These are phyloP conservation scores for Cydia splendana DNA, from an alignment of 1,140 invertebrate species.

Conservation along the genomic window DNA sequence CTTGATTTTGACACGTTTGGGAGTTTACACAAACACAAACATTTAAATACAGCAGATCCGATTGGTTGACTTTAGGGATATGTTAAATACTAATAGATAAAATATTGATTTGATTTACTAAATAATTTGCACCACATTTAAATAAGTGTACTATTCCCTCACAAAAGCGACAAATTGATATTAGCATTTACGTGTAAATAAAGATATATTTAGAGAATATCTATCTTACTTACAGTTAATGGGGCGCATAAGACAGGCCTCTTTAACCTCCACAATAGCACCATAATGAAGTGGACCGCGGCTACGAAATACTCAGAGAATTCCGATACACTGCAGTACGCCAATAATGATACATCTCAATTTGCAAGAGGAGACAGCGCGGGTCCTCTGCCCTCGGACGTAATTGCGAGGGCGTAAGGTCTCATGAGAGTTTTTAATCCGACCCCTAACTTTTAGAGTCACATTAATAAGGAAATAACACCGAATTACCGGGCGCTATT, in stretches of 20 bases:
- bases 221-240: slow-evolving; percentile 12
- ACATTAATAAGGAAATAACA: slow-evolving; percentile 72
- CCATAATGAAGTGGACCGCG: slow-evolving; percentile 18
- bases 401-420: slow-evolving; percentile 60
- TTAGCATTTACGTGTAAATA: neutral
- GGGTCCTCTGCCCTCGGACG: slow-evolving; percentile 43
- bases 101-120: no score
- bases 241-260: neutral
- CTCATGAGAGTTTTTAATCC: slow-evolving; percentile 71
- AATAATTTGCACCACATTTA: no score
- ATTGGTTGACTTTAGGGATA: no score
- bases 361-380: slow-evolving; percentile 34
- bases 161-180: neutral
- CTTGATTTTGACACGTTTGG: no score
- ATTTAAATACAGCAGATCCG: no score
- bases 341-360: slow-evolving; percentile 37
- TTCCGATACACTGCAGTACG: slow-evolving; percentile 27
- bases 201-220: neutral
- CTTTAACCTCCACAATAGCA: slow-evolving; percentile 18
- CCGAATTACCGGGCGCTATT: slow-evolving; percentile 59
- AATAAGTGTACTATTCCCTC: no score
- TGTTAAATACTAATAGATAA: no score
- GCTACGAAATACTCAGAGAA: slow-evolving; percentile 7
- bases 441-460: slow-evolving; percentile 59
- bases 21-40: no score